Base-by-base conservation (phyloP, 2,797 vertebrate genomes). In the Gobionotothen gibberifrons region DNA sequence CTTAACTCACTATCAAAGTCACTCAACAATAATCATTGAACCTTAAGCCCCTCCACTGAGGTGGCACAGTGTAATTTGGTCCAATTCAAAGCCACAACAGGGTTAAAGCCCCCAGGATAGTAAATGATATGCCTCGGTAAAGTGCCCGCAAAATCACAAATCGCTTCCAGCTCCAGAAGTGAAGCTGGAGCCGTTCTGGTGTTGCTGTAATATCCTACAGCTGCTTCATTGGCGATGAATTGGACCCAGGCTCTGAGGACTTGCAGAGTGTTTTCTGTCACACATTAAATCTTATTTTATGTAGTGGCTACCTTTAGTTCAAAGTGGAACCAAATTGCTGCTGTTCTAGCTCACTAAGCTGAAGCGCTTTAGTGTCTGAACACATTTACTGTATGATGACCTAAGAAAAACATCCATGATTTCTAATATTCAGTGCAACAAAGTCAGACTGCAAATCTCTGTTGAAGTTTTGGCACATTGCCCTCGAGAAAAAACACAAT, bases 281-380 rank as follows among this genome's bases (percentile, higher is more conserved):
- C 57, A 65, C 69, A 64, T 82, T 85, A 72, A 81, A 83, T 88
- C 79, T 80, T 79, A 64, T 55, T 82, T 83, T 66, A 89, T 77
- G 72, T 69, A 65, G 54, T 53, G 69, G 69, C 14, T 79, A 90
- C 82, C 85, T 86, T 90, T 87, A 79, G 54, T 53, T 80, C 51
- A 79, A 86, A 88, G 76, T 75, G 65, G 58, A 40, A 57, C 67
- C 67, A 83, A 87, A 88, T 78, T 60, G 67, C 74, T 78, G 78
- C 85, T 64, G 64, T 74, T 78, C 72, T 66, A 74, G 72, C 65
- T 84, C 72, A 67, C 47, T 84, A 79, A 64, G 67, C 72, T 63
- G 21, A 56, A 69, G 53, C 12, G 36, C 57, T 80, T 57, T 61
- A 60, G 40, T 63, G 71, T 76, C 76, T 19, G 54, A 57, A 72